A percentile compares a stretch with the other conserved stretches of the same genome.
Evolutionary conservation across 1,140 invertebrate species (phyloP).

Genomic region (Eurosta solidaginis): DNA sequence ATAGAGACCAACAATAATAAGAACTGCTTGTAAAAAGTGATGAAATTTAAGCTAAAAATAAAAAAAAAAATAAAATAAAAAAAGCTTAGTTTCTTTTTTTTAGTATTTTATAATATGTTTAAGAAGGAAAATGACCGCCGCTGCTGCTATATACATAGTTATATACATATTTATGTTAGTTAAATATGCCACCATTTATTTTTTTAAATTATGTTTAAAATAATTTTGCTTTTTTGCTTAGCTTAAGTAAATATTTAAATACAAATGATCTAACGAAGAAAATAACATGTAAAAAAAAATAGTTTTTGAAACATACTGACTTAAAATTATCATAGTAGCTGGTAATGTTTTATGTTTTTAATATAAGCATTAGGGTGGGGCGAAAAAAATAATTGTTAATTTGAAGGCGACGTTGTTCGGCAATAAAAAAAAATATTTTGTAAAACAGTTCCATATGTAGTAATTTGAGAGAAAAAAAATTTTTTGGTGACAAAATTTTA

Average conservation of each 20-base stretch:
- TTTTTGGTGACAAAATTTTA: too few species aligned
- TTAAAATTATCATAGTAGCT: not conserved
- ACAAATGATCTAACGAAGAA: not conserved
- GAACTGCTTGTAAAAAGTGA: slow-evolving; percentile 8
- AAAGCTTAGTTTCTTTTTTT: not conserved
- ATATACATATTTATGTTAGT: not conserved
- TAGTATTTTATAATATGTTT: not conserved
- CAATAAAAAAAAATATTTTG: too few species aligned
- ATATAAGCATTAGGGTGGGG: too few species aligned
- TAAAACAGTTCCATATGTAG: too few species aligned
- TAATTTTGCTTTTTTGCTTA: not conserved
- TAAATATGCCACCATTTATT: not conserved
- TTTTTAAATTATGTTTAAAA: not conserved
- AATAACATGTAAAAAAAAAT: too few species aligned
- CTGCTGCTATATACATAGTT: not conserved
- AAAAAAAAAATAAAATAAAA: slow-evolving; percentile 28
- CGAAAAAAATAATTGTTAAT: not conserved
- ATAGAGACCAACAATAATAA: slow-evolving; percentile 9
- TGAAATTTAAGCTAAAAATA: slow-evolving; percentile 24
- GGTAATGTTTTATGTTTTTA: too few species aligned
- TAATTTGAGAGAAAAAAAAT: too few species aligned
- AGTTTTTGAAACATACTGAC: not conserved
- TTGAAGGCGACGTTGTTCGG: too few species aligned
- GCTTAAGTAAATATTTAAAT: not conserved
- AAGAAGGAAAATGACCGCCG: not conserved